phyloP scores from a whole-genome alignment of 1,140 invertebrate genomes.

The Delia radicum region DNA sequence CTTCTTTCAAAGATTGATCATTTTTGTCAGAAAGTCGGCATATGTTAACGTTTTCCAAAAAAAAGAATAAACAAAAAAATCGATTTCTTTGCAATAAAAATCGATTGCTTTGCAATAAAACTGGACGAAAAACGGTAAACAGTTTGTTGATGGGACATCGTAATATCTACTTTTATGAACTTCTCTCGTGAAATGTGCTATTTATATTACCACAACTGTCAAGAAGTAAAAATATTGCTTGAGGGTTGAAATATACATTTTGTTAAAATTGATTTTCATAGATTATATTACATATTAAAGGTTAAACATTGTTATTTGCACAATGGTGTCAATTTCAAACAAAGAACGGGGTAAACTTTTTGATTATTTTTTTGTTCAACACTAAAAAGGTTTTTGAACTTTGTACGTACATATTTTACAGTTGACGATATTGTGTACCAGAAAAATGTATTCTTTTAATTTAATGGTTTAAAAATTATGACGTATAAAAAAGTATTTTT shows the following conservation, averaged over 20 bases:
- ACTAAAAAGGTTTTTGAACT: not conserved
- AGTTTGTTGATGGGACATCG: no score
- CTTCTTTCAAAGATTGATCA: no score
- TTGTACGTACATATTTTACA: not conserved
- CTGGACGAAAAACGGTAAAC: no score
- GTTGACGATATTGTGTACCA: not conserved
- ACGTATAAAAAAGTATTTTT: not conserved
- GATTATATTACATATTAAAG: not conserved
- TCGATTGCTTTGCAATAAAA: no score
- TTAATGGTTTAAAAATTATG: slow-evolving; percentile 11
- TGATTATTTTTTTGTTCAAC: not conserved
- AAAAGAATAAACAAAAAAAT: no score
- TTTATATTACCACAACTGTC: no score
- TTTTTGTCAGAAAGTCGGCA: no score
- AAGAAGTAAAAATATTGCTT: no score
- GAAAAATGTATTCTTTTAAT: not conserved
- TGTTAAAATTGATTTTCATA: slow-evolving; percentile 3
- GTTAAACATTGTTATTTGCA: not conserved
- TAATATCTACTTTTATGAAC: no score
- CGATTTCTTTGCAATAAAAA: no score
- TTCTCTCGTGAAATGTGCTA: no score
- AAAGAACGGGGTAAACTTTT: not conserved
- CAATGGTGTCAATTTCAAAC: slow-evolving; percentile 19
- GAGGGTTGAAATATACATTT: not conserved
- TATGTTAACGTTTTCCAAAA: no score